These are phyloP conservation scores for Myotis daubentonii DNA, from an alignment of 2,797 vertebrate genomes.

Conservation along the genomic window DNA sequence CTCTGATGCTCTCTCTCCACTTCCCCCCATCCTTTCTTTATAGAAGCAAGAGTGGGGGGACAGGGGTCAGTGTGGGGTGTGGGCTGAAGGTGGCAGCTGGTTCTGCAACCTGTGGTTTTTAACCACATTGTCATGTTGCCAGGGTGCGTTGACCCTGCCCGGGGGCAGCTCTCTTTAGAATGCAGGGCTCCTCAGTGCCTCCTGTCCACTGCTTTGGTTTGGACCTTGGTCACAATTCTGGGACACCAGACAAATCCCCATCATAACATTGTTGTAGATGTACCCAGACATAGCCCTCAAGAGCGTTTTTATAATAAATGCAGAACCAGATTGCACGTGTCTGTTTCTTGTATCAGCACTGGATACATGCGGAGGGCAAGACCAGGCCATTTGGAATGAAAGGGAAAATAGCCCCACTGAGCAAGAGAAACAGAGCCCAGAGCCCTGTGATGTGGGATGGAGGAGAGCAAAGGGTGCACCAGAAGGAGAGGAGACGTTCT, in stretches of 20 bases:
- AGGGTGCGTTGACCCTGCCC: background rate
- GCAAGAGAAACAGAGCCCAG: background rate
- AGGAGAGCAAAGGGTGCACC: background rate
- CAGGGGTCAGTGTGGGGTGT: background rate
- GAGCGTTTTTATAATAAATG: slow-evolving; percentile 15
- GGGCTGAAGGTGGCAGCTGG: background rate
- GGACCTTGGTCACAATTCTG: background rate
- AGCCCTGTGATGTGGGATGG: background rate
- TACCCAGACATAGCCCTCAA: background rate
- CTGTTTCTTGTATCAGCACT: background rate
- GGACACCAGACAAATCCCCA: background rate
- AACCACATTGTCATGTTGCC: background rate
- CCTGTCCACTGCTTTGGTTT: background rate
- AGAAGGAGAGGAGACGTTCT: fast-evolving
- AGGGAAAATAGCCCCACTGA: background rate
- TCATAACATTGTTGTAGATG: background rate
- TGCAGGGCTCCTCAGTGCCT: background rate
- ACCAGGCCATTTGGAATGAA: background rate
- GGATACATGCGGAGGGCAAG: background rate
- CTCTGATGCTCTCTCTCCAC: background rate
- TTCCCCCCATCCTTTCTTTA: background rate
- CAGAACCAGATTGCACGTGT: background rate
- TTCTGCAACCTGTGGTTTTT: background rate
- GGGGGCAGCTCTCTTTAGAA: background rate
- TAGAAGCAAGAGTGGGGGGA: background rate